phyloP scores from a whole-genome alignment of 2,797 vertebrate genomes.

The Dallia pectoralis region DNA sequence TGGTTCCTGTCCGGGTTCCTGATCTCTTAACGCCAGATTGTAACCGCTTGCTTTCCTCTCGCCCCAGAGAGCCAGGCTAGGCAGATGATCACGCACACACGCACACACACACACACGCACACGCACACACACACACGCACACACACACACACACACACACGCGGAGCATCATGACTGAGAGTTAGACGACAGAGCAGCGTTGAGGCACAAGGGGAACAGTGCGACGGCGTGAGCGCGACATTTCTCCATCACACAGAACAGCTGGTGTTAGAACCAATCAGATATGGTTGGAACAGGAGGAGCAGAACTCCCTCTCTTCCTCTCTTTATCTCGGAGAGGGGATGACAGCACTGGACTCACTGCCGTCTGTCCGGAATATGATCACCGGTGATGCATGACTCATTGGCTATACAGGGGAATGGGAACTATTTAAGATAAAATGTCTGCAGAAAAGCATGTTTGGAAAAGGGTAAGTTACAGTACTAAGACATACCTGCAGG shows the following conservation, averaged over 20 bases:
- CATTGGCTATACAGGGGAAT: conserved; percentile 22
- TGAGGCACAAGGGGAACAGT: conserved; percentile 42
- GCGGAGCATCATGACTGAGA: conserved; percentile 56
- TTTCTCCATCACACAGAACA: conserved; percentile 59
- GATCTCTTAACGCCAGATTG: background rate
- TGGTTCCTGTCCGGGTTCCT: background rate
- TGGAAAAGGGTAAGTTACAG: conserved; percentile 9
- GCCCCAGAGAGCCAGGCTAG: conserved; percentile 24
- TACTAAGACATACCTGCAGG: background rate
- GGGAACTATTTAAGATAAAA: background rate
- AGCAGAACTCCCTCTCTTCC: conserved; percentile 22
- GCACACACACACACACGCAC: conserved; percentile 41
- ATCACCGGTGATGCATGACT: conserved; percentile 36
- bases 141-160: conserved; percentile 34
- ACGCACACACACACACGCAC: conserved; percentile 35
- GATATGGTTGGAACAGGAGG: conserved; percentile 49
- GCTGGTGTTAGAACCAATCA: conserved; percentile 69
- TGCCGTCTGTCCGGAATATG: conserved; percentile 15
- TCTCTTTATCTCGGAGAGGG: conserved; percentile 28
- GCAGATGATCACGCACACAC: conserved; percentile 53
- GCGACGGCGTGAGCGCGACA: conserved; percentile 41
- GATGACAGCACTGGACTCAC: background rate
- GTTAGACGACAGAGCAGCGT: conserved; percentile 54
- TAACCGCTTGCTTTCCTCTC: conserved; percentile 13
- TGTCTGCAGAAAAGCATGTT: conserved; percentile 1